A percentile compares a stretch with the other conserved stretches of the same genome.
phyloP scores from a whole-genome alignment of 2,888 invertebrate genomes.

The Apodemia duryi region DNA sequence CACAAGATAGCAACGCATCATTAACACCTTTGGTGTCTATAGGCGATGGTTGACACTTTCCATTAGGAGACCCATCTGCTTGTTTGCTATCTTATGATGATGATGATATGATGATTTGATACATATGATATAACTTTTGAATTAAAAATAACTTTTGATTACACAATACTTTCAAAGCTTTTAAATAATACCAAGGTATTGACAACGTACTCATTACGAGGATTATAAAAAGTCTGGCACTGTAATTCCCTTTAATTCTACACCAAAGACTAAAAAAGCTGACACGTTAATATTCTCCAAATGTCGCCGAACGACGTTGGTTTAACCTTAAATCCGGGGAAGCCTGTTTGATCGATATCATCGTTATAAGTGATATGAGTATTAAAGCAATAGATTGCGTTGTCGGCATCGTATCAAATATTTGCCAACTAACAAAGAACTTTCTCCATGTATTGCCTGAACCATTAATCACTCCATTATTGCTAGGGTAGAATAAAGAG shows the following conservation, averaged over 20 bases:
- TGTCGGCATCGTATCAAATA: conserved; percentile 43
- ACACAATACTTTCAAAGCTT: neutral
- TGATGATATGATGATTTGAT: too few species aligned
- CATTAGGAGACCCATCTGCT: too few species aligned
- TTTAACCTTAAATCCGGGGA: conserved; percentile 4
- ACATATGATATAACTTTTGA: too few species aligned
- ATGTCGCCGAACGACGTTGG: conserved; percentile 9
- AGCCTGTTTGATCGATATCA: conserved; percentile 12
- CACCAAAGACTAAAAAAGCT: neutral
- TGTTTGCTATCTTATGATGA: too few species aligned
- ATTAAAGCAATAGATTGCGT: conserved; percentile 38
- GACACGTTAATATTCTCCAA: conserved; percentile 7
- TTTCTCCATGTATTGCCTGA: conserved; percentile 60
- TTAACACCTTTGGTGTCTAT: too few species aligned
- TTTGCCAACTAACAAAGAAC: conserved; percentile 73
- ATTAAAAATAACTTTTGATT: too few species aligned
- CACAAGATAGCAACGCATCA: too few species aligned
- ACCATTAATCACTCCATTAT: conserved; percentile 74
- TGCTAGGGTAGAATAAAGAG: conserved; percentile 64
- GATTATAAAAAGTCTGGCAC: neutral
- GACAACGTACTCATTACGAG: neutral
- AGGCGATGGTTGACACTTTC: too few species aligned
- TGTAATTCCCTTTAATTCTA: neutral
- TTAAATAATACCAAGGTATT: neutral
- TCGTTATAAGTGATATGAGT: conserved; percentile 23